Conservation (phyloP, 2,888 invertebrate genomes). For the Parnassius mnemosyne region DNA sequence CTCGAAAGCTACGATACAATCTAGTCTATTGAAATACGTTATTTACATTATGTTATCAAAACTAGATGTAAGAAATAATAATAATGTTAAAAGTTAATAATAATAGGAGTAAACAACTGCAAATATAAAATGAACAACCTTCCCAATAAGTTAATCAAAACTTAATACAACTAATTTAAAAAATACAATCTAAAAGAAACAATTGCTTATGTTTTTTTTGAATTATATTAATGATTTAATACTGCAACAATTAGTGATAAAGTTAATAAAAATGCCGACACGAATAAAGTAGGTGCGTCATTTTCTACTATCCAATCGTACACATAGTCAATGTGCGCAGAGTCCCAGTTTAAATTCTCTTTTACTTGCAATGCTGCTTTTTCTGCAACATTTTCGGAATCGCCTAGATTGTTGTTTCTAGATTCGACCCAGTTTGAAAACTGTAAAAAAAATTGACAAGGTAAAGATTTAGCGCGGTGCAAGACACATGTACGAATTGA, state of each 20-base stretch:
- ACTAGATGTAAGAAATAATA: conserved; percentile 7
- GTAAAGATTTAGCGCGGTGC: no score
- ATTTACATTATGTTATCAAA: conserved; percentile 8
- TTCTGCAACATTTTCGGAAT: conserved; percentile 43
- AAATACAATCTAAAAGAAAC: background rate
- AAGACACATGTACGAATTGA: no score
- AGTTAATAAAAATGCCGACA: conserved; percentile 51
- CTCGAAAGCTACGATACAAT: background rate
- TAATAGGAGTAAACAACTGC: background rate
- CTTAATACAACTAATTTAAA: background rate
- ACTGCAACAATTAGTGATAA: conserved; percentile 49
- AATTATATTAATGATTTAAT: conserved; percentile 40
- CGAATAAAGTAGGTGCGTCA: conserved; percentile 51
- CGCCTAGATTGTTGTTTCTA: conserved; percentile 48
- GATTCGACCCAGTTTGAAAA: conserved; percentile 51
- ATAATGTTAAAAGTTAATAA: background rate
- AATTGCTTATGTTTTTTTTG: background rate
- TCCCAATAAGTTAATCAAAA: conserved; percentile 3
- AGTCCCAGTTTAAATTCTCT: conserved; percentile 50
- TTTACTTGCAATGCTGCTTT: conserved; percentile 35
- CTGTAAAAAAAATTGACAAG: conserved; percentile 40
- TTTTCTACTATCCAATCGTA: conserved; percentile 72
- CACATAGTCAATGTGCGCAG: conserved; percentile 38
- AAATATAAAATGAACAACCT: conserved; percentile 12
- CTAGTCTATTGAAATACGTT: background rate